phyloP scores from a whole-genome alignment of 1,140 invertebrate species.

The Camponotus floridanus region DNA sequence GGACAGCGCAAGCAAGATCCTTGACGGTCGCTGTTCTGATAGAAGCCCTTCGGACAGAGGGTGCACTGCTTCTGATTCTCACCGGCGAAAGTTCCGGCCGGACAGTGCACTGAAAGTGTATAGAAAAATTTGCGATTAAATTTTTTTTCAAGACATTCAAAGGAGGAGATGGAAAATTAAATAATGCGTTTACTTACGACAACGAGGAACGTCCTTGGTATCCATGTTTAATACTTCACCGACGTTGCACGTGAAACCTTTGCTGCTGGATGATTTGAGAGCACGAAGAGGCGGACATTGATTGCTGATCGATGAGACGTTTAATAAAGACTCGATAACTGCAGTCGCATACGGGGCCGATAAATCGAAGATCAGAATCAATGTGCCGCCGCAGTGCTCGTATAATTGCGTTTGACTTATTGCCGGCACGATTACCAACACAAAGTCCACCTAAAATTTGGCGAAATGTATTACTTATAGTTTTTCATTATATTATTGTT shows the following conservation, averaged over 20 bases:
- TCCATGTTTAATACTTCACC: conserved; percentile 98
- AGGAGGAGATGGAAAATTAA: background rate
- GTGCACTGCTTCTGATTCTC: conserved; percentile 95
- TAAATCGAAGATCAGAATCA: conserved; percentile 97
- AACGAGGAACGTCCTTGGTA: conserved; percentile 96
- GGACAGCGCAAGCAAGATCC: conserved; percentile 95
- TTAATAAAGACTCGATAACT: conserved; percentile 95
- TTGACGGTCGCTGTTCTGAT: conserved; percentile 96
- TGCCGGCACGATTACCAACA: conserved; percentile 94
- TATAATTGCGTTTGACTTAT: conserved; percentile 96
- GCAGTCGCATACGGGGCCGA: conserved; percentile 96
- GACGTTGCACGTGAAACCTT: conserved; percentile 96
- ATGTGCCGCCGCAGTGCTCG: conserved; percentile 96
- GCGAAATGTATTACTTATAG: background rate
- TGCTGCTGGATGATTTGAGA: conserved; percentile 92
- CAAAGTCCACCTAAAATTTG: conserved; percentile 91
- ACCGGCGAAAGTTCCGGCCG: conserved; percentile 96
- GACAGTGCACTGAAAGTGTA: conserved; percentile 93
- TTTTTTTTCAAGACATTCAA: conserved; percentile 57
- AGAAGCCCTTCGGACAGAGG: conserved; percentile 95
- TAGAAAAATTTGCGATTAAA: conserved; percentile 23
- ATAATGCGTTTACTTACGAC: conserved; percentile 89
- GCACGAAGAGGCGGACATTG: conserved; percentile 96
- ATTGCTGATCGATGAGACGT: conserved; percentile 95
- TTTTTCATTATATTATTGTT: background rate